Base-by-base conservation (phyloP, 1,140 invertebrate genomes). In the Drosophila lini region DNA sequence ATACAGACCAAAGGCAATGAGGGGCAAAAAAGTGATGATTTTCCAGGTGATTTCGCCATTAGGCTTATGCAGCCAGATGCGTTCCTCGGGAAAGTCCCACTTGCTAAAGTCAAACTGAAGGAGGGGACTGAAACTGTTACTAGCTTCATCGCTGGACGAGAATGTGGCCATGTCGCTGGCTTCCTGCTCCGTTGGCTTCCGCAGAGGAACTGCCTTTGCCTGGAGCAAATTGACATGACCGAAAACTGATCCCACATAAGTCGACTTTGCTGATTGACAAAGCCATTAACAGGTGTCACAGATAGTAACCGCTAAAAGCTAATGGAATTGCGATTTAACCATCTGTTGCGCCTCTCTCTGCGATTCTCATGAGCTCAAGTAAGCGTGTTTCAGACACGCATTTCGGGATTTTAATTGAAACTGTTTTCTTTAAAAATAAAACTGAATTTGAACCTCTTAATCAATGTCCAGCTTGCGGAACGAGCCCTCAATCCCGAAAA, bases 1-100 rank as follows among this genome's bases (percentile, higher is more conserved):
- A 40, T 96, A 93, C 13, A 97, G 93, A 0, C 96, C 96, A 28
- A 95, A 90, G 0, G 95, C 47, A 25, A 96, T 94, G 1, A 97
- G 92, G 0, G 95, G 93, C 22, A 95, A 41, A 80, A 95, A 94
- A 0, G 94, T 93, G 5, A 92, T 78, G 3, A 94, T 92, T 92
- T 96, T 96, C n/a, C 95, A 78, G 0, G 93, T 93, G 1, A 96
- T 93, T 82, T 96, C 94, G 75, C 93, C 93, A 1, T 91, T 44
- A 3, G 94, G 92, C 45, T 94, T 94, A 5, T 94, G 85, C 44
- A 93, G 86, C 96, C 96, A 96, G 52, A 96, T 94, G 22, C 91
- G 81, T 31, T 92, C 91, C n/a, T 47, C 67, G 0, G 91, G 91
- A n/a, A 92, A 92, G 32, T 92, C 74, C 75, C 82, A 88, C 52